phyloP scores from a whole-genome alignment of 2,888 invertebrate genomes.

The Meteorus cinctellus region DNA sequence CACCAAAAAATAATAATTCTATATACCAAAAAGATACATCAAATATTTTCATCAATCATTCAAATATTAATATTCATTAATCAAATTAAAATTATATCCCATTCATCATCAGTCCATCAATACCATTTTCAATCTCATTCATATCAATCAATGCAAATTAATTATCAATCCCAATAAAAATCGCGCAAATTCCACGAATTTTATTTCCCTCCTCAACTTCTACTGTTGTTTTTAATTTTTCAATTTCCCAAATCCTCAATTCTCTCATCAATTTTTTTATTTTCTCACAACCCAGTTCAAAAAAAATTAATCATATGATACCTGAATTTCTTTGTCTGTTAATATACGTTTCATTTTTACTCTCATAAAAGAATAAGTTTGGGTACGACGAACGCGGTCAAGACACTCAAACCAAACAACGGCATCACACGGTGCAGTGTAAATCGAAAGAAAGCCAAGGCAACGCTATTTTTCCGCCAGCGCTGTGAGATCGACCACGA shows the following conservation, averaged over 20 bases:
- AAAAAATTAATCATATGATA: neutral
- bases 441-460: slow-evolving; percentile 58
- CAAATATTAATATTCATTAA: too few relatives aligned
- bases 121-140: too few relatives aligned
- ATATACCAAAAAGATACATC: too few relatives aligned
- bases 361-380: slow-evolving; percentile 13
- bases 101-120: too few relatives aligned
- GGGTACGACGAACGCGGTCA: slow-evolving; percentile 41
- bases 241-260: neutral
- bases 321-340: neutral
- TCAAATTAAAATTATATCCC: too few relatives aligned
- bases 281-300: neutral
- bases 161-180: too few relatives aligned
- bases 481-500: slow-evolving; percentile 45
- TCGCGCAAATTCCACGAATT: too few relatives aligned
- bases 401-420: slow-evolving; percentile 28
- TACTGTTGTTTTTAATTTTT: neutral
- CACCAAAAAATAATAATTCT: too few relatives aligned
- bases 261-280: neutral
- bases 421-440: slow-evolving; percentile 26
- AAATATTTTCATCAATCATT: too few relatives aligned
- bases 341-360: neutral
- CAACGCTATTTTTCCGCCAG: slow-evolving; percentile 56
- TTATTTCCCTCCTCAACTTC: too few relatives aligned
- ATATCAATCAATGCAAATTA: too few relatives aligned